phyloP scores from a whole-genome alignment of 1,140 invertebrate genomes.

The Euglossa dilemma region DNA sequence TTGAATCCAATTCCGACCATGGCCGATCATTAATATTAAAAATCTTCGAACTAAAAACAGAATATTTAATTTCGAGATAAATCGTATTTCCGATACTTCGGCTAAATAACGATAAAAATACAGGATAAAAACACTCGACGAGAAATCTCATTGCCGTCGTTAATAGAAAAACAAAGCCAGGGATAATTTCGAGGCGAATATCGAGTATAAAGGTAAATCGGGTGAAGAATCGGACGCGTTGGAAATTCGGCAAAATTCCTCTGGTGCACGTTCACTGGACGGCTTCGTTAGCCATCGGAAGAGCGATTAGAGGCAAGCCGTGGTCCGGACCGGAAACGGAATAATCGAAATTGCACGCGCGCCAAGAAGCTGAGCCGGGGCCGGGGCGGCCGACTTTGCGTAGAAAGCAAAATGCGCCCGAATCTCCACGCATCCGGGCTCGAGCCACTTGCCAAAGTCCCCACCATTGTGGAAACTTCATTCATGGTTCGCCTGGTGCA shows the following conservation, averaged over 20 bases:
- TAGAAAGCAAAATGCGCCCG: conserved; percentile 56
- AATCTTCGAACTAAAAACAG: no score
- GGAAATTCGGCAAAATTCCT: background rate
- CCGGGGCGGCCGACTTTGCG: conserved; percentile 35
- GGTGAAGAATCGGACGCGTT: no score
- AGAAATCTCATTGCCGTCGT: no score
- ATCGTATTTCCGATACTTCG: no score
- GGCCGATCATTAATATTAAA: no score
- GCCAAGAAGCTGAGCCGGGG: conserved; percentile 48
- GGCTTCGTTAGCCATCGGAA: background rate
- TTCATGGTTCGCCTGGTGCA: conserved; percentile 63
- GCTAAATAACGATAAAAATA: no score
- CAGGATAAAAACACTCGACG: no score
- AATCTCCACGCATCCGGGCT: conserved; percentile 35
- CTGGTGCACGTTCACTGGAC: background rate
- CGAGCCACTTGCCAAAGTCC: conserved; percentile 68
- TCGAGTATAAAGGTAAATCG: no score
- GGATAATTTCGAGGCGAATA: no score
- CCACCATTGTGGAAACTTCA: conserved; percentile 68
- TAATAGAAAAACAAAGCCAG: no score
- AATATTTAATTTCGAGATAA: no score
- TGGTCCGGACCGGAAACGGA: conserved; percentile 39
- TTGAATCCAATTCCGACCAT: no score
- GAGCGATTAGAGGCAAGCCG: background rate
- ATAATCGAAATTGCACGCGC: conserved; percentile 66